phyloP scores from a whole-genome alignment of 1,140 invertebrate species.

The Plectus sambesii region DNA sequence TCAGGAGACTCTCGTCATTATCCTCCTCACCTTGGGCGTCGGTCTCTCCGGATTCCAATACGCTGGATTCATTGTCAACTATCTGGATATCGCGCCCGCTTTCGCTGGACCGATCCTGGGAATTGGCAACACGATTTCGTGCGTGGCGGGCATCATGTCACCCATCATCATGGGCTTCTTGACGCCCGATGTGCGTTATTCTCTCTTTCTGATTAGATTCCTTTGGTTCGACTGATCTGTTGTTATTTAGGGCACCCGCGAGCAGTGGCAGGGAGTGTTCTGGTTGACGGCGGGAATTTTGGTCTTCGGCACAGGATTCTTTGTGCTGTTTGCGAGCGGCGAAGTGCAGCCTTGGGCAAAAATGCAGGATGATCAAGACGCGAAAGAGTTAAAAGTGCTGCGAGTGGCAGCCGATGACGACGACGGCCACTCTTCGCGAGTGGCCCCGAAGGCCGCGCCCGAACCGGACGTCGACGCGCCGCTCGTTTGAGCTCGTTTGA shows the following conservation, averaged over 20 bases:
- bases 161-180: slow-evolving; percentile 40
- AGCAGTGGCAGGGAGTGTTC: slow-evolving; percentile 48
- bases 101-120: slow-evolving; percentile 43
- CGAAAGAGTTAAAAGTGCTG: background rate
- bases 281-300: slow-evolving; percentile 44
- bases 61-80: slow-evolving; percentile 51
- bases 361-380: slow-evolving; percentile 6
- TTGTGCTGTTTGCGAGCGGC: slow-evolving; percentile 43
- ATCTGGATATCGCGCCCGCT: slow-evolving; percentile 51
- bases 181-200: slow-evolving; percentile 31
- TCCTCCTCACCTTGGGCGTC: slow-evolving; percentile 41
- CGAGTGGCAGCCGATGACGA: slow-evolving; percentile 5
- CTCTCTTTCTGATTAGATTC: background rate
- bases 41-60: slow-evolving; percentile 51
- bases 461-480: too few relatives aligned
- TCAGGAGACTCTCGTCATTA: slow-evolving; percentile 40
- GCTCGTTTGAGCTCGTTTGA: too few relatives aligned
- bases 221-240: too few relatives aligned
- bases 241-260: slow-evolving; percentile 44
- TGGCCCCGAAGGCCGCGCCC: too few relatives aligned
- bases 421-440: too few relatives aligned
- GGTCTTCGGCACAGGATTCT: slow-evolving; percentile 42
- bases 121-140: slow-evolving; percentile 42
- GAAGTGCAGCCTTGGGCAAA: slow-evolving; percentile 39
- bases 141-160: slow-evolving; percentile 38